Base-by-base conservation (phyloP, 2,113 vertebrate genomes). In the Dicerorhinus sumatrensis region DNA sequence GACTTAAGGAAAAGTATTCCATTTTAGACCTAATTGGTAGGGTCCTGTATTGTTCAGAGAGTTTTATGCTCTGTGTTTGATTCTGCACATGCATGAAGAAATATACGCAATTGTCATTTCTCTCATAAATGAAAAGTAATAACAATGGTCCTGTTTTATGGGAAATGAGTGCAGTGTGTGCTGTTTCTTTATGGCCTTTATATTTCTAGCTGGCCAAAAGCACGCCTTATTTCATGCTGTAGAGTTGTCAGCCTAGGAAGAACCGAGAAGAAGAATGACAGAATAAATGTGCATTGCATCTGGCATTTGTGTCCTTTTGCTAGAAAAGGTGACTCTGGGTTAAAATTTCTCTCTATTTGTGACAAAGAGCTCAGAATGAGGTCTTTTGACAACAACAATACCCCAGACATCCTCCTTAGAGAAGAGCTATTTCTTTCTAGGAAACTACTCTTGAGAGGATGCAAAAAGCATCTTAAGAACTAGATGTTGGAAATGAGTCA, bases 121-220 rank as follows among this genome's bases (percentile, higher is more conserved):
- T 89, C 46, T 77, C 94, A 89, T 97, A 96, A 96, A 94, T 94
- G 79, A 95, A 84, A 91, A 56, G 39, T 70, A 89, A 87, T 96
- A 93, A 94, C 89, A 94, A 83, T 25, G 25, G 39, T 10, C 65
- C 8, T 6, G 33, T 69, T 93, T 95, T 69, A 82, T 67, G 92
- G 77, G 84, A 60, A 87, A 94, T 67, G 54, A 69, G 65, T 77
- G 33, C 36, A 88, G 56, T 6, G 27, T 51, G 75, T 90, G 67
- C 60, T 51, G 3, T 77, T 96, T 95, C 75, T 95, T 95, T 82
- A 84, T 18, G 31, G 89, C 29, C 72, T 96, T 76, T 90, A n/a
- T 94, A 86, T 81, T 76, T 91, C 92, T 58, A 0, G 72, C 46
- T 85, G 92, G 69, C 60, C 79, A 29, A 29, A 95, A 96, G 67